phyloP scores from a whole-genome alignment of 92 coral and sea anemone species.

The Siderastrea radians region DNA sequence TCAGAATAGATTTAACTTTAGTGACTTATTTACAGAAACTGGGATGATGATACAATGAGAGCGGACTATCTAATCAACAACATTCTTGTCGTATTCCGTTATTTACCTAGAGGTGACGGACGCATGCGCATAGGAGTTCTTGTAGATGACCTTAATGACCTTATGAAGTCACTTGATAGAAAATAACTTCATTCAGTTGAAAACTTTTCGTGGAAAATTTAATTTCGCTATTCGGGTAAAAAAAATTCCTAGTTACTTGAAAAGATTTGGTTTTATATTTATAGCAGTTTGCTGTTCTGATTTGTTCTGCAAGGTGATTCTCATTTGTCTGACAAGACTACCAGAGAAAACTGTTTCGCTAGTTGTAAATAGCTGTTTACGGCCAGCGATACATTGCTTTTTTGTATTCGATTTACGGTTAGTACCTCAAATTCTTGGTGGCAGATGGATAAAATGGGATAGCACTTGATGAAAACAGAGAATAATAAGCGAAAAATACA shows the following conservation, averaged over 20 bases:
- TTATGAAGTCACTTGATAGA: conserved; percentile 23
- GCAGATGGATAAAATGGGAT: too few relatives aligned
- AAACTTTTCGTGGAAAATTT: background rate
- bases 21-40: conserved; percentile 63
- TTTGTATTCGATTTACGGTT: too few relatives aligned
- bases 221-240: background rate
- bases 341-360: too few relatives aligned
- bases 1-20: conserved; percentile 20
- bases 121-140: conserved; percentile 33
- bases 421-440: too few relatives aligned
- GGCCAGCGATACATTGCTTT: too few relatives aligned
- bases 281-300: too few relatives aligned
- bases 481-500: background rate
- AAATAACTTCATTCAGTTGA: background rate
- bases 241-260: background rate
- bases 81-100: conserved; percentile 50
- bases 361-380: too few relatives aligned
- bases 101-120: background rate
- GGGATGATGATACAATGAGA: conserved; percentile 57
- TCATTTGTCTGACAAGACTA: too few relatives aligned
- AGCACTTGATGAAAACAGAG: too few relatives aligned
- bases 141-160: conserved; percentile 2
- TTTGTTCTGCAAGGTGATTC: too few relatives aligned
- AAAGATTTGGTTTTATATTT: too few relatives aligned
- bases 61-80: conserved; percentile 61